These are phyloP conservation scores for Sciurus vulgaris DNA, from an alignment of 2,797 vertebrate species.

Conservation along the genomic window DNA sequence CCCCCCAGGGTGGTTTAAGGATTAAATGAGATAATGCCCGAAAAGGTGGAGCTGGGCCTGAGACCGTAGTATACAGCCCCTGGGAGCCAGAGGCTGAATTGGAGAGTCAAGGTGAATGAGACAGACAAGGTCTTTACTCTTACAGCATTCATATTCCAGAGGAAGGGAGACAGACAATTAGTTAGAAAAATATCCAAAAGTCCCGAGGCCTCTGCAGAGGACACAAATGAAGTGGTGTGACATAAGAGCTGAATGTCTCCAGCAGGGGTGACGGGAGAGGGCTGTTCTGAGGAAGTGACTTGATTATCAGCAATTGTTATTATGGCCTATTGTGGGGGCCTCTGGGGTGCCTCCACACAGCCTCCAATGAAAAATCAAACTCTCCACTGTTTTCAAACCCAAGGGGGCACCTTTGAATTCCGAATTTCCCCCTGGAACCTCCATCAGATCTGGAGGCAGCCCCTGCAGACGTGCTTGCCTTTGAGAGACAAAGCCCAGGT, in stretches of 20 bases:
- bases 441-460: slow-evolving; percentile 33
- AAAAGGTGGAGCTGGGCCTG: neutral
- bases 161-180: neutral
- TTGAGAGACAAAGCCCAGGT: slow-evolving; percentile 32
- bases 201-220: neutral
- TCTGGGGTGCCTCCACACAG: neutral
- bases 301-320: neutral
- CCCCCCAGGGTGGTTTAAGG: neutral
- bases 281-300: neutral
- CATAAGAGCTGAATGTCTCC: neutral
- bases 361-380: neutral
- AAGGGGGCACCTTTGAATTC: neutral
- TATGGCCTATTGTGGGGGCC: neutral
- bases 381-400: neutral
- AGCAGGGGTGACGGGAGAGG: neutral
- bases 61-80: neutral
- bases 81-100: neutral
- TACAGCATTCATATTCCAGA: neutral
- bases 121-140: neutral
- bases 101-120: neutral
- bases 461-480: neutral
- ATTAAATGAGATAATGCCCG: neutral
- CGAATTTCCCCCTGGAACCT: slow-evolving; percentile 43
- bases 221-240: neutral
- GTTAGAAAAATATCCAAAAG: neutral